Evolutionary conservation across 1,140 invertebrate genomes (phyloP).

Genomic region (Dendroctonus valens): DNA sequence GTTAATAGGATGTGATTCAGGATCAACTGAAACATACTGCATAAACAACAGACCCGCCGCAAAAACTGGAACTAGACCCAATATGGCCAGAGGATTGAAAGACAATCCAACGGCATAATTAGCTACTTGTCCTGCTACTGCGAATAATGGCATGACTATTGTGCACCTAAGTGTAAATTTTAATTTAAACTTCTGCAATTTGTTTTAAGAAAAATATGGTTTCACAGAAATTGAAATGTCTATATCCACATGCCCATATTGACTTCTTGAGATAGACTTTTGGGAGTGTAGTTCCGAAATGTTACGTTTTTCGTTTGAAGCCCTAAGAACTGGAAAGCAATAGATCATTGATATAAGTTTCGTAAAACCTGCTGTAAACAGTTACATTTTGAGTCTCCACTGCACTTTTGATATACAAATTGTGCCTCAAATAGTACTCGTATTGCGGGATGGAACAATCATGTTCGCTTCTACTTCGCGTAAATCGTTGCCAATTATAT

Average conservation of each 20-base stretch:
- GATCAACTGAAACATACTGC: conserved; percentile 76
- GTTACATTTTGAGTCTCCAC: conserved; percentile 48
- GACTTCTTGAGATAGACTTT: conserved; percentile 56
- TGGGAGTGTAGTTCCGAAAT: conserved; percentile 66
- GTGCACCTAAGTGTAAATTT: too few relatives aligned
- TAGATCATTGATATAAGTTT: neutral
- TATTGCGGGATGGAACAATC: conserved; percentile 33
- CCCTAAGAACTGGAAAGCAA: conserved; percentile 23
- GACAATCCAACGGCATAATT: conserved; percentile 39
- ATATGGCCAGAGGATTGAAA: conserved; percentile 58
- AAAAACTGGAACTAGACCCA: conserved; percentile 74
- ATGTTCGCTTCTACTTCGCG: conserved; percentile 25
- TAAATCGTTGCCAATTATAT: conserved; percentile 12
- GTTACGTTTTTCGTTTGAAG: conserved; percentile 49
- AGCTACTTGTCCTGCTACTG: conserved; percentile 38
- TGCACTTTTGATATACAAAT: conserved; percentile 60
- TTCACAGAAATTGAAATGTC: neutral
- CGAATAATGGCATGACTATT: conserved; percentile 37
- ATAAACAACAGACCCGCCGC: conserved; percentile 77
- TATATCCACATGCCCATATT: conserved; percentile 51
- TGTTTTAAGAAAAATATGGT: neutral
- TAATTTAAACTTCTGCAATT: too few relatives aligned
- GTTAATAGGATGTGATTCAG: conserved; percentile 74
- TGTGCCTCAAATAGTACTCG: conserved; percentile 58
- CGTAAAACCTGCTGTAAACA: neutral